phyloP scores from a whole-genome alignment of 2,797 vertebrate species.

The Phaenicophaeus curvirostris region DNA sequence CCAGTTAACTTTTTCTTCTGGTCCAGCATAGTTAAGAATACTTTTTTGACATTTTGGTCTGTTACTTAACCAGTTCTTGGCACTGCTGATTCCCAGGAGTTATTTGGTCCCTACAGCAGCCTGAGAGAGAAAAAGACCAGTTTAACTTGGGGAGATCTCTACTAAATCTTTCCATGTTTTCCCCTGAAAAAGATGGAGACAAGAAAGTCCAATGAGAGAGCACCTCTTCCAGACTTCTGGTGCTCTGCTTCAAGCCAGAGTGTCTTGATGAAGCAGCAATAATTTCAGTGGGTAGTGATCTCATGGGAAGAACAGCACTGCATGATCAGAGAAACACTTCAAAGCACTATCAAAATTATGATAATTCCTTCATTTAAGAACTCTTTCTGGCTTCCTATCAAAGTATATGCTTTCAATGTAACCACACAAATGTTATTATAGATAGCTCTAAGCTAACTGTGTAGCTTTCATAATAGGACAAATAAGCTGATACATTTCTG shows the following conservation, averaged over 20 bases:
- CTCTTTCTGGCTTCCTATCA: slow-evolving; percentile 44
- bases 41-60: background rate
- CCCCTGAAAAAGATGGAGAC: background rate
- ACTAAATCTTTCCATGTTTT: background rate
- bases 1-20: background rate
- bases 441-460: slow-evolving; percentile 43
- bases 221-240: background rate
- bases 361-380: slow-evolving; percentile 57
- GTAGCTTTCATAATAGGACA: slow-evolving; percentile 2
- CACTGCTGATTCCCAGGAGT: background rate
- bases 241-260: background rate
- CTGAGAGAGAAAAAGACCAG: background rate
- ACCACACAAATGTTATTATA: slow-evolving; percentile 18
- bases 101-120: background rate
- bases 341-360: slow-evolving; percentile 57
- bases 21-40: background rate
- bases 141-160: background rate
- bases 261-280: background rate
- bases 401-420: slow-evolving; percentile 18
- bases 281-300: slow-evolving; percentile 19
- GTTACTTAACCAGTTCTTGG: background rate
- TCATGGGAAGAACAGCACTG: background rate
- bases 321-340: slow-evolving; percentile 54
- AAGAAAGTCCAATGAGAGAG: background rate
- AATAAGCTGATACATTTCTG: background rate